These are phyloP conservation scores for Synergus umbraculus DNA, from an alignment of 2,888 invertebrate genomes.

Conservation along the genomic window DNA sequence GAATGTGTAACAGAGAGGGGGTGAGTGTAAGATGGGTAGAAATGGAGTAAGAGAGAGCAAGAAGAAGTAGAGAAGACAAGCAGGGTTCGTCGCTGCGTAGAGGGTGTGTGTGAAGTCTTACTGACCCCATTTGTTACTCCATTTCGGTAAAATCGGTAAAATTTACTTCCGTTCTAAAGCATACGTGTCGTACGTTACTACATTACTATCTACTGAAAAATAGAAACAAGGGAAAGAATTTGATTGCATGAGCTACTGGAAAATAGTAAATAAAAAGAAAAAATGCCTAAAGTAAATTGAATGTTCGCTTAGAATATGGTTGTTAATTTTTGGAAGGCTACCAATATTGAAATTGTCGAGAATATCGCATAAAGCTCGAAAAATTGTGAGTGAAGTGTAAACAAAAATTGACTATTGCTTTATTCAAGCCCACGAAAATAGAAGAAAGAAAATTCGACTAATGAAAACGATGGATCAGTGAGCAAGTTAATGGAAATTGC, in stretches of 20 bases:
- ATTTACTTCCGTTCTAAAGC: slow-evolving; percentile 23
- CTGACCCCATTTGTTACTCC: slow-evolving; percentile 53
- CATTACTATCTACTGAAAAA: not conserved
- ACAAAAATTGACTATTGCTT: not conserved
- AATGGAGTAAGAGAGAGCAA: slow-evolving; percentile 6
- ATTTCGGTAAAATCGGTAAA: slow-evolving; percentile 41
- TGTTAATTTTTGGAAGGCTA: not conserved
- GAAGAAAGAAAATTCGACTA: not conserved
- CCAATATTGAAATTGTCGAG: not conserved
- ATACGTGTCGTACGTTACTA: slow-evolving; percentile 13
- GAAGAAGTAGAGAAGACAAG: slow-evolving; percentile 34
- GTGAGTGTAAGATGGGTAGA: not conserved
- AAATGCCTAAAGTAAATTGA: not conserved
- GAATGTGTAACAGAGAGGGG: not conserved
- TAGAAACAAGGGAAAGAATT: not conserved
- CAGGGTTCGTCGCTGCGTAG: slow-evolving; percentile 47
- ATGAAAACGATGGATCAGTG: not conserved
- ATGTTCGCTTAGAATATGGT: not conserved
- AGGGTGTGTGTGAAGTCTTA: slow-evolving; percentile 43
- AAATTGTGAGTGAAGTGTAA: not conserved
- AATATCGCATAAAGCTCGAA: not conserved
- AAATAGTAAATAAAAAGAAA: not conserved
- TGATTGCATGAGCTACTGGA: not conserved
- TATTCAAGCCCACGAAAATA: not conserved
- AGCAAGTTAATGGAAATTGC: slow-evolving; percentile 13